Evolutionary conservation across 92 coral and sea anemone species (phyloP).

Genomic region (Blastomussa wellsi): DNA sequence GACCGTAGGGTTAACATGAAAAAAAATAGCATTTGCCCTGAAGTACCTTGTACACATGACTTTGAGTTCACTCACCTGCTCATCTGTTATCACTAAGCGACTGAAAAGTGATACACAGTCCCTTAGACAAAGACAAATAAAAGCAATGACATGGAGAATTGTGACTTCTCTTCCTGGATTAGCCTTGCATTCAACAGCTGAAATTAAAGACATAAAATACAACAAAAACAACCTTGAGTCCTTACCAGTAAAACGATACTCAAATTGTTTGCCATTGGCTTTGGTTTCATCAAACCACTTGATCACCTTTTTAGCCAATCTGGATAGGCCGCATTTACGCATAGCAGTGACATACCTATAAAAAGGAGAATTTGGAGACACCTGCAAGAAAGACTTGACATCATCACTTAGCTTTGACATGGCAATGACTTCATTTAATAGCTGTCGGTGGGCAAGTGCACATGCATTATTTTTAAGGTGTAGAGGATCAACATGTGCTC

Average conservation of each 20-base stretch:
- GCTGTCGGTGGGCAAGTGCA: constrained; percentile 24
- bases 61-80: constrained; percentile 48
- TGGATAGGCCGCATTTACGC: constrained; percentile 40
- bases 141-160: constrained; percentile 51
- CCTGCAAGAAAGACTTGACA: constrained; percentile 42
- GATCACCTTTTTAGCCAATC: constrained; percentile 57
- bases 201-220: constrained; percentile 62
- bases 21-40: constrained; percentile 39
- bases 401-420: constrained; percentile 36
- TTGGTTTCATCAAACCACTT: constrained; percentile 59
- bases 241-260: constrained; percentile 60
- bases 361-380: constrained; percentile 48
- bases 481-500: constrained; percentile 66
- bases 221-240: constrained; percentile 58
- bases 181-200: constrained; percentile 41
- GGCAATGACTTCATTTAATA: constrained; percentile 43
- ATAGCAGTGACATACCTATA: constrained; percentile 33
- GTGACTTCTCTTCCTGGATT: constrained; percentile 22
- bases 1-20: constrained; percentile 39
- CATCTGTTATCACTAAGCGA: constrained; percentile 47
- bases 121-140: constrained; percentile 15
- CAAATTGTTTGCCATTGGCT: constrained; percentile 47
- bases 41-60: constrained; percentile 9
- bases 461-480: constrained; percentile 65
- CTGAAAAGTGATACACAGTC: too few relatives aligned